Conservation (phyloP, 2,797 vertebrate species). For the Ataeniobius toweri region DNA sequence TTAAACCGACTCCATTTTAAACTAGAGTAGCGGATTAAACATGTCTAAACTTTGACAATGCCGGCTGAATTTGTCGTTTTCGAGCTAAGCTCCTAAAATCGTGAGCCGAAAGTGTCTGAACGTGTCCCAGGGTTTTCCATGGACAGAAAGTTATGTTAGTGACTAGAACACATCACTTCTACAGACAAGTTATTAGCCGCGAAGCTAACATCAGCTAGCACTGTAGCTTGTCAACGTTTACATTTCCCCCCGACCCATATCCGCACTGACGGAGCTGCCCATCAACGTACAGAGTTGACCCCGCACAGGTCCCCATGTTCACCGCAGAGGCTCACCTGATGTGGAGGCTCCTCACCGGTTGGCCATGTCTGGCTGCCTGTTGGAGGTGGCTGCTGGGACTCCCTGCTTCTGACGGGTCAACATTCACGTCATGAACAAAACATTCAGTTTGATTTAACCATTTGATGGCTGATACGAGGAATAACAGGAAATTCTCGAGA, state of each 20-base stretch:
- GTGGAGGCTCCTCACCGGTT: background rate
- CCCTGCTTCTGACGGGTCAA: background rate
- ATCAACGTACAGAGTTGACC: accelerated
- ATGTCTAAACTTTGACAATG: background rate
- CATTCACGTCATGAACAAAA: background rate
- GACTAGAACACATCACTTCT: background rate
- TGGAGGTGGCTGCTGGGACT: background rate
- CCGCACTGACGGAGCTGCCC: background rate
- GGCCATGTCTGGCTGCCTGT: background rate
- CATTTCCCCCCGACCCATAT: background rate
- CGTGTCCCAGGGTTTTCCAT: background rate
- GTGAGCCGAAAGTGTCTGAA: background rate
- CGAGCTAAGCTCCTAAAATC: background rate
- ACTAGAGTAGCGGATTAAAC: background rate
- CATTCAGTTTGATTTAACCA: background rate
- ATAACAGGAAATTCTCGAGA: too few species aligned
- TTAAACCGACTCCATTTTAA: background rate
- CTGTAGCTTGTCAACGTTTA: background rate
- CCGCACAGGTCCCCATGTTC: background rate
- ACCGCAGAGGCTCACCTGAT: conserved; percentile 14
- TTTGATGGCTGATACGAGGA: too few species aligned
- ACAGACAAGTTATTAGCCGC: conserved; percentile 12
- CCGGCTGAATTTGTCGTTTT: background rate
- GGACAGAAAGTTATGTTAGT: background rate
- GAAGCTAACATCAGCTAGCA: conserved; percentile 44